Conservation (phyloP, 64 coral and sea anemone genomes). For the Catalaphyllia jardinei region DNA sequence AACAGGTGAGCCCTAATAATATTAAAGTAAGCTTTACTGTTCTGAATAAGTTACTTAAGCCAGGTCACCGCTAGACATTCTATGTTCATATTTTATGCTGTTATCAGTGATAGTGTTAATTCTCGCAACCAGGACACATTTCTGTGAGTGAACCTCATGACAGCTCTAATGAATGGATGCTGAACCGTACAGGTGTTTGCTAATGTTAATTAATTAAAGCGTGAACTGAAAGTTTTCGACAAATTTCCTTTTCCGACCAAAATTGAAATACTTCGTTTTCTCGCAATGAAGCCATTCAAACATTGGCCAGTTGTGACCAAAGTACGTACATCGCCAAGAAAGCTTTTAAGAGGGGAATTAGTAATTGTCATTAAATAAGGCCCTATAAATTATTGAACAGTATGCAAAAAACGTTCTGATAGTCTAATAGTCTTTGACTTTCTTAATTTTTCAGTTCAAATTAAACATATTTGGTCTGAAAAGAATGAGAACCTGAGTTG, state of each 20-base stretch:
- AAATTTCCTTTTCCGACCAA: not conserved
- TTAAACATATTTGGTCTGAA: not conserved
- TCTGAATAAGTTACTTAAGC: too few relatives aligned
- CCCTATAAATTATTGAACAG: conserved; percentile 1
- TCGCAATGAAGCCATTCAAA: not conserved
- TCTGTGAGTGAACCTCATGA: not conserved
- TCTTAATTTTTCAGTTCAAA: not conserved
- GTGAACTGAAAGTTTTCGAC: not conserved
- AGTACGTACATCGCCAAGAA: too few relatives aligned
- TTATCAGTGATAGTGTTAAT: not conserved
- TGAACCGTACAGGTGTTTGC: not conserved
- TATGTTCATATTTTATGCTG: not conserved
- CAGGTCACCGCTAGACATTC: too few relatives aligned
- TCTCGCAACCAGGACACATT: not conserved
- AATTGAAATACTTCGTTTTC: not conserved
- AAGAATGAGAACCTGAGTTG: not conserved
- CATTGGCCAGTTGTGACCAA: too few relatives aligned
- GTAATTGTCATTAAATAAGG: too few relatives aligned
- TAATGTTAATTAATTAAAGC: not conserved
- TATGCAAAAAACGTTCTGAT: not conserved
- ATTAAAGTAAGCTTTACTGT: too few relatives aligned
- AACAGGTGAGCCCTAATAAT: too few relatives aligned
- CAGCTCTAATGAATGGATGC: not conserved
- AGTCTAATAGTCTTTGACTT: not conserved
- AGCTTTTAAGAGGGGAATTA: too few relatives aligned